These are phyloP conservation scores for Scomber colias DNA, from an alignment of 2,113 vertebrate genomes.

Conservation along the genomic window DNA sequence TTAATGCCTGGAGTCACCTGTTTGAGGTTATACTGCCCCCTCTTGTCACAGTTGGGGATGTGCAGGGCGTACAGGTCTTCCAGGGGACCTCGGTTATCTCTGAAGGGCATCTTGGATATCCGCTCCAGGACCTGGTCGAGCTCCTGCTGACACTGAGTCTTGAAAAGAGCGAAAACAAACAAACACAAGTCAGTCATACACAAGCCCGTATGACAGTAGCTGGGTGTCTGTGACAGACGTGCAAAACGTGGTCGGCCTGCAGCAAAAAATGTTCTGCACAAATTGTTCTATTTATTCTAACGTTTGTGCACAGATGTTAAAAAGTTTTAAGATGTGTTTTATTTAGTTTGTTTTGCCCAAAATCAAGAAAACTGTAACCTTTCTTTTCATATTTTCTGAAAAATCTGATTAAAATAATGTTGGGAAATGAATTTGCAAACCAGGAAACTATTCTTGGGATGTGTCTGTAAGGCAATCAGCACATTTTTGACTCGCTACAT, in stretches of 20 bases:
- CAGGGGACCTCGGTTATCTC: slow-evolving; percentile 93
- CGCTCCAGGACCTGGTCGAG: slow-evolving; percentile 96
- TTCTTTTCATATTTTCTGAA: neutral
- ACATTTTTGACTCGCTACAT: slow-evolving; percentile 36
- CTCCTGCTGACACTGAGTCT: slow-evolving; percentile 98
- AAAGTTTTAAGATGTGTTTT: neutral
- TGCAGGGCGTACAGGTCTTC: slow-evolving; percentile 96
- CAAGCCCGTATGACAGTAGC: neutral
- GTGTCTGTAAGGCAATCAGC: slow-evolving; percentile 27
- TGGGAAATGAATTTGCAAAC: neutral
- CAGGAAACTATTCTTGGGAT: neutral
- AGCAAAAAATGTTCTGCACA: neutral
- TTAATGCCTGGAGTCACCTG: slow-evolving; percentile 84
- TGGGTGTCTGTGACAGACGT: neutral
- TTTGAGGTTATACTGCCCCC: slow-evolving; percentile 97
- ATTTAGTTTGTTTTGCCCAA: too few relatives aligned
- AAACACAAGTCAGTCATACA: neutral
- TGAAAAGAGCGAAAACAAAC: slow-evolving; percentile 35
- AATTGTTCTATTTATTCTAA: neutral
- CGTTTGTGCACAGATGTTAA: too few relatives aligned
- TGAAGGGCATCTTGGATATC: slow-evolving; percentile 95
- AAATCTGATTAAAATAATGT: neutral
- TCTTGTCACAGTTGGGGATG: slow-evolving; percentile 98
- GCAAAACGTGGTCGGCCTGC: neutral
- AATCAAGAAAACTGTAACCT: neutral